These are phyloP conservation scores for Ormyrus rosae DNA, from an alignment of 2,888 invertebrate species.

Conservation along the genomic window DNA sequence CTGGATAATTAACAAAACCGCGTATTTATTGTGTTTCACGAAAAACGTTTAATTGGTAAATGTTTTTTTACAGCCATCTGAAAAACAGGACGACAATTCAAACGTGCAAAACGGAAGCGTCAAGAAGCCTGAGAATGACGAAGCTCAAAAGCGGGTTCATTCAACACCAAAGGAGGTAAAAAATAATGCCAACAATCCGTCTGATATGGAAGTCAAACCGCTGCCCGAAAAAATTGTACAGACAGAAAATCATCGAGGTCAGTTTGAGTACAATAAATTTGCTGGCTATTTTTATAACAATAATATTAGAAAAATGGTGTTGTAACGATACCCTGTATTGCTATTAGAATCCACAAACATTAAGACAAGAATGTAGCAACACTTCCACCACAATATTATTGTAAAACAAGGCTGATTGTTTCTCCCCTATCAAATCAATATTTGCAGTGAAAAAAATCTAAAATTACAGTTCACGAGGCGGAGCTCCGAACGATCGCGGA, in stretches of 20 bases:
- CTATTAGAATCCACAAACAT: too few relatives aligned
- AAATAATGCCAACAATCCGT: neutral
- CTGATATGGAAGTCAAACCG: slow-evolving; percentile 4
- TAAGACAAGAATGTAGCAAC: too few relatives aligned
- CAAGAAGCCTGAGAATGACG: slow-evolving; percentile 19
- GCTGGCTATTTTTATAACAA: neutral
- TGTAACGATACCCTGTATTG: too few relatives aligned
- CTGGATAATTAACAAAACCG: too few relatives aligned
- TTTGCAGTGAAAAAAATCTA: too few relatives aligned
- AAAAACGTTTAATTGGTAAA: too few relatives aligned
- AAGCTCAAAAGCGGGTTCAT: slow-evolving; percentile 7
- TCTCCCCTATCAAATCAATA: too few relatives aligned
- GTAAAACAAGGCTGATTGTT: neutral
- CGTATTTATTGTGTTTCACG: too few relatives aligned
- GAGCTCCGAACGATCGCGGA: slow-evolving; percentile 47
- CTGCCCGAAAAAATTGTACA: neutral
- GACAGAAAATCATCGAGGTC: slow-evolving; percentile 45
- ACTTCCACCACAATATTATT: neutral
- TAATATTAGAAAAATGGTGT: neutral
- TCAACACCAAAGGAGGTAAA: neutral
- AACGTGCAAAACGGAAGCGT: slow-evolving; percentile 7
- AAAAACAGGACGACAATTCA: slow-evolving; percentile 21
- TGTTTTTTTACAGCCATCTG: slow-evolving; percentile 25
- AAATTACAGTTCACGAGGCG: slow-evolving; percentile 47
- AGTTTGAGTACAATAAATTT: neutral